Base-by-base conservation (phyloP, 2,888 invertebrate species). In the Andrena trimmerana region DNA sequence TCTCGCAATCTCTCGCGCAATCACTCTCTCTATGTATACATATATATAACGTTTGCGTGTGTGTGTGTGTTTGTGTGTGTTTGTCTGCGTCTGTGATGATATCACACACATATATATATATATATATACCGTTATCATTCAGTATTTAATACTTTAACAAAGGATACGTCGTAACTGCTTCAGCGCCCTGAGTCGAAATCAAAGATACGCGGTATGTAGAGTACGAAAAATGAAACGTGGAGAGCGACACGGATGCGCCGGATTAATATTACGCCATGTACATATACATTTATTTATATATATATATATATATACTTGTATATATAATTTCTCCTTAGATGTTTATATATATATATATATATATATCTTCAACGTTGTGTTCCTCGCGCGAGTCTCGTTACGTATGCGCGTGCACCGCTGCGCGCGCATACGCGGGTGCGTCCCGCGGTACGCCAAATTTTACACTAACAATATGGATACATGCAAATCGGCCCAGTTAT, bases 121-220 rank as follows among this genome's bases (percentile, higher is more conserved):
- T 20, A 52, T 57, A 74, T 52, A 82, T 81, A 80, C 79, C 20
- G 50, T 83, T 67, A 62, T 77, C 71, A 66, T 78, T 73, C 81
- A 82, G 73, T 86, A 82, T 87, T 88, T 92, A 92, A 92, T 92
- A 92, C 91, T 92, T 92, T 74, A 90, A 91, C 88, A 89, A 90
- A 91, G 86, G 87, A 85, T 87, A 88, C 84, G 74, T 89, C 79
- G 82, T 82, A 78, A 80, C 76, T 84, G 65, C 72, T 77, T 85
- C 71, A 70, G 77, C 76, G 76, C 75, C 82, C 82, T 75, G 75
- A 82, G 82, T 86, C 84, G 63, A 67, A 81, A 83, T 79, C 81
- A 82, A 82, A 78, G 74, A 85, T 70, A 79, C 68, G 69, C 65
- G 68, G 65, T 82, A 83, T 42, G 42, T 63, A 83, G 27, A 81